Evolutionary conservation across 2,888 invertebrate genomes (phyloP).

Genomic region (Cyclophora punctaria): DNA sequence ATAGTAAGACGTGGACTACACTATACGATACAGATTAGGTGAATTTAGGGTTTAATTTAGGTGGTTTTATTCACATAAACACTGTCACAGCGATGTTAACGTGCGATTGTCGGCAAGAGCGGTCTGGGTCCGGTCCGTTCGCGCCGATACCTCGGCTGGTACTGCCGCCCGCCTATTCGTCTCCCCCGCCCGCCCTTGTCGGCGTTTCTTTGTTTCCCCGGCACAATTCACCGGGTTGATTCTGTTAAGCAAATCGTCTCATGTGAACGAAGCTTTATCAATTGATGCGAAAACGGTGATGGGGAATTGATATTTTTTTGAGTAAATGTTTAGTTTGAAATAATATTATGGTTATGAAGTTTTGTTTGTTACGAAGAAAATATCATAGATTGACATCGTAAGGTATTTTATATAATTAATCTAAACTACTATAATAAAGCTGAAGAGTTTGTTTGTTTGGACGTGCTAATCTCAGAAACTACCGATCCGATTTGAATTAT

Average conservation of each 20-base stretch:
- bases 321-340: too few species aligned
- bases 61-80: constrained; percentile 29
- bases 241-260: constrained; percentile 56
- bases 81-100: constrained; percentile 33
- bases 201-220: constrained; percentile 70
- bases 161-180: constrained; percentile 49
- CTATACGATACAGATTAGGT: background rate
- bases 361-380: too few species aligned
- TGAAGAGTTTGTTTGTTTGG: too few species aligned
- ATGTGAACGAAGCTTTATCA: constrained; percentile 39
- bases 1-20: constrained; percentile 27
- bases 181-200: constrained; percentile 59
- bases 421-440: too few species aligned
- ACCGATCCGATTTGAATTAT: too few species aligned
- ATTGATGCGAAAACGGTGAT: constrained; percentile 14
- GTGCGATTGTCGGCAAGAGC: constrained; percentile 17
- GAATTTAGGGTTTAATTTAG: too few species aligned
- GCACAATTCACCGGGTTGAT: constrained; percentile 36
- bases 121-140: constrained; percentile 26
- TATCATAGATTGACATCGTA: too few species aligned
- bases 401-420: too few species aligned
- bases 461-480: too few species aligned
- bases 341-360: too few species aligned
- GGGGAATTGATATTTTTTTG: too few species aligned
- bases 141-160: constrained; percentile 49